Percentiles rank a stretch among this genome's conserved stretches.
phyloP scores from a whole-genome alignment of 2,888 invertebrate species.

The Epirrhoe tristata region DNA sequence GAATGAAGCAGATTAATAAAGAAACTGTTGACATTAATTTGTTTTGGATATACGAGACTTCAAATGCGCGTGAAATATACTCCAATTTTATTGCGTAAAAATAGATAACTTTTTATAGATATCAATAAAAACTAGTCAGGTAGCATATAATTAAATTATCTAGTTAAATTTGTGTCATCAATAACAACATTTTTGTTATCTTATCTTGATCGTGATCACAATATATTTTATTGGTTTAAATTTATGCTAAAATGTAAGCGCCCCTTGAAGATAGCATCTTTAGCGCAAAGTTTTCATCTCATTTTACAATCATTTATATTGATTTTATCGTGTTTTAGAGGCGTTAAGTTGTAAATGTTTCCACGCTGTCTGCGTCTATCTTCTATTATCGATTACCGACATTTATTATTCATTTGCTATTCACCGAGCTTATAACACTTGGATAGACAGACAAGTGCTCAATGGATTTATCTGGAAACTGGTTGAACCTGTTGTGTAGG shows the following conservation, averaged over 20 bases:
- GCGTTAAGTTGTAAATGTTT: slow-evolving; percentile 47
- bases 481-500: slow-evolving; percentile 58
- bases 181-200: slow-evolving; percentile 11
- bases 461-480: slow-evolving; percentile 40
- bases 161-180: slow-evolving; percentile 2
- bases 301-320: background rate
- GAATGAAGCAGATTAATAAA: slow-evolving; percentile 54
- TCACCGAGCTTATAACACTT: slow-evolving; percentile 54
- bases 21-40: slow-evolving; percentile 46
- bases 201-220: slow-evolving; percentile 12
- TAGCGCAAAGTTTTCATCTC: background rate
- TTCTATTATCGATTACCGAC: slow-evolving; percentile 43
- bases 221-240: slow-evolving; percentile 2
- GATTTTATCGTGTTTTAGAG: background rate
- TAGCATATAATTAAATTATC: background rate
- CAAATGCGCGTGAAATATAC: slow-evolving; percentile 6
- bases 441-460: slow-evolving; percentile 46
- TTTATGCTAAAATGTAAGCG: background rate
- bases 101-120: background rate
- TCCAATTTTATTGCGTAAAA: background rate
- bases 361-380: slow-evolving; percentile 38
- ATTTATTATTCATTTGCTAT: slow-evolving; percentile 51
- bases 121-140: slow-evolving; percentile 9
- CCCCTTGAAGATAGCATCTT: slow-evolving; percentile 1
- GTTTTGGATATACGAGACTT: slow-evolving; percentile 40